Conservation (phyloP, 2,888 invertebrate species). For the Nomada ferruginata region DNA sequence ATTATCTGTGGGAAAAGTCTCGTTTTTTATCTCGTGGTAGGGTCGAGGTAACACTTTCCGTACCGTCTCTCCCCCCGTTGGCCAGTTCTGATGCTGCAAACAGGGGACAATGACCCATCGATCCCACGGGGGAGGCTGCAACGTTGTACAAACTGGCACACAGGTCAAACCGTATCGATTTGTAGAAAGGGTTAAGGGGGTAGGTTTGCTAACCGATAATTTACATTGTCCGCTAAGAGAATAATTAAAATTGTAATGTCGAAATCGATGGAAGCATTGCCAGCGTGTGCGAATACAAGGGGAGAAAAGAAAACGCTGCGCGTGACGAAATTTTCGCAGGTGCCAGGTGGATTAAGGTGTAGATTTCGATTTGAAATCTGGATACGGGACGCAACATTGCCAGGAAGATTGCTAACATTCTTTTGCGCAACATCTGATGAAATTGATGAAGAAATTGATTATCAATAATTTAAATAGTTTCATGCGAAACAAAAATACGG, state of each 20-base stretch:
- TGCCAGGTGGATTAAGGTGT: no score
- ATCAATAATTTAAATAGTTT: no score
- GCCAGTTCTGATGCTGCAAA: slow-evolving; percentile 39
- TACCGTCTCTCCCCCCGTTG: slow-evolving; percentile 9
- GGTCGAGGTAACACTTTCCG: slow-evolving; percentile 25
- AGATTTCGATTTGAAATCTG: no score
- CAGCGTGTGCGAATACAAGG: not conserved
- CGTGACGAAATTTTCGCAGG: not conserved
- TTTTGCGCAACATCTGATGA: no score
- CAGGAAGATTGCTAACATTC: no score
- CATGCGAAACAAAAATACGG: no score
- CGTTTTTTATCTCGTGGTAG: not conserved
- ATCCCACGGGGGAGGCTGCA: slow-evolving; percentile 62
- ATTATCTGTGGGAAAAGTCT: slow-evolving; percentile 18
- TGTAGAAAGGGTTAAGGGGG: slow-evolving; percentile 12
- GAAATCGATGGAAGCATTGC: not conserved
- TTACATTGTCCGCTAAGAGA: not conserved
- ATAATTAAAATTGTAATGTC: slow-evolving; percentile 1
- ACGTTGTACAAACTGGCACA: slow-evolving; percentile 52
- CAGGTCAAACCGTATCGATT: slow-evolving; percentile 36
- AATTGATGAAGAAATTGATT: no score
- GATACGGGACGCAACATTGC: no score
- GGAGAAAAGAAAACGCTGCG: no score
- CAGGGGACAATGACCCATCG: slow-evolving; percentile 69
- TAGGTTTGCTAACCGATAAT: not conserved